Base-by-base conservation (phyloP, 2,113 vertebrate species). In the Panthera leo region DNA sequence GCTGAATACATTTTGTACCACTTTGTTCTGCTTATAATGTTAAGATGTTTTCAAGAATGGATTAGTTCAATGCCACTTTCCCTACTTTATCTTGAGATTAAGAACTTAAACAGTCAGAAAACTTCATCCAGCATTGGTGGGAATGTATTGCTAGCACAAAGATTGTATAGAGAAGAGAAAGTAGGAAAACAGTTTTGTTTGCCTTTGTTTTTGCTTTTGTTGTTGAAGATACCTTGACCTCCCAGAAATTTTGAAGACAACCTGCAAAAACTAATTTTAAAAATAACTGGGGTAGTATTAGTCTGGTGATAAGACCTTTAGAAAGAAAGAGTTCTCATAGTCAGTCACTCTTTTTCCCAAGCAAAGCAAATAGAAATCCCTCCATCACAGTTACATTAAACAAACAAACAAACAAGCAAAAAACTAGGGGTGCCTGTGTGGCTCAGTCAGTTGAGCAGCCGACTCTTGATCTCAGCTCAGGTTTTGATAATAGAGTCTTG, bases 1-100 rank as follows among this genome's bases (percentile, higher is more conserved):
- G 97, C 95, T 98, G 75, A 98, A 98, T 98, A 98, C 31, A 98
- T 98, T 98, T 99, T 98, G 94, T 98, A 98, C 97, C 76, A 97
- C 97, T 98, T 98, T 98, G 96, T 98, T 98, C 98, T 98, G 18
- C 80, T 98, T 98, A 98, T 91, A 98, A 98, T 98, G 98, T 98
- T 98, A 98, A 96, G 82, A 98, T 98, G 75, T 97, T 98, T 97
- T 98, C 98, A 98, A 97, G 95, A 98, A 98, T 93, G 93, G 96
- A 98, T 98, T 98, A 97, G 97, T 98, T 99, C 97, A 98, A 97
- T 98, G 96, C 90, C 91, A 98, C 97, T 98, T 98, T 98, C 96
- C 89, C 95, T 88, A 98, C 91, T 98, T 98, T 97, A 97, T 98
- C 87, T 96, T 95, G 75, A 98, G 95, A 89, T 97, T 91, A 91